phyloP scores from a whole-genome alignment of 2,113 vertebrate genomes.

The Eonycteris spelaea region DNA sequence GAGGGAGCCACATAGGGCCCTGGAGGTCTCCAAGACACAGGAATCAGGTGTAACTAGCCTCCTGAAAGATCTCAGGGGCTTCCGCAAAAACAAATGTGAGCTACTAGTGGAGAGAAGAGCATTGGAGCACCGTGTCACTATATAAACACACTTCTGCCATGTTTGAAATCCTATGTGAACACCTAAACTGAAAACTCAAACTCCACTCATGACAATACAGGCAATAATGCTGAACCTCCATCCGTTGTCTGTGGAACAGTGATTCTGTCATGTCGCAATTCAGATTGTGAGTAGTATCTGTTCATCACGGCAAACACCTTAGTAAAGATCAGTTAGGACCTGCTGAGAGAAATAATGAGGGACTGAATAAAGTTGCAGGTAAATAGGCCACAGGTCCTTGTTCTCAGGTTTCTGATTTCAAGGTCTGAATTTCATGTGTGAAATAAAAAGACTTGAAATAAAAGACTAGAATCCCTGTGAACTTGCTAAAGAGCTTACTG shows the following conservation, averaged over 20 bases:
- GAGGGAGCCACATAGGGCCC: neutral
- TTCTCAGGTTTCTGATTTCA: neutral
- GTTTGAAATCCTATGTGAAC: neutral
- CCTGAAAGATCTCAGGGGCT: neutral
- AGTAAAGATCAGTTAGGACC: neutral
- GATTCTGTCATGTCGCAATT: neutral
- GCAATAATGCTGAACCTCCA: neutral
- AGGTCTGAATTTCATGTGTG: neutral
- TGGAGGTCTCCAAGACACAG: neutral
- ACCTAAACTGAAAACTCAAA: neutral
- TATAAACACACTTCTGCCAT: too few species aligned
- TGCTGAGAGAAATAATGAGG: neutral
- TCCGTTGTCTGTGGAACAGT: neutral
- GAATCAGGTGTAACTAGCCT: neutral
- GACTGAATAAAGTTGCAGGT: neutral
- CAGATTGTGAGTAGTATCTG: neutral
- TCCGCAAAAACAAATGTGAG: neutral
- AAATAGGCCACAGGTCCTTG: neutral
- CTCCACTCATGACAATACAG: neutral
- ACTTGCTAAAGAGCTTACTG: neutral
- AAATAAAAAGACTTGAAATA: constrained; percentile 42
- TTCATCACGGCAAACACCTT: neutral
- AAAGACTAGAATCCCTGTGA: neutral
- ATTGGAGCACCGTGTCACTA: accelerated
- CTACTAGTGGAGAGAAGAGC: neutral